These are phyloP conservation scores for Myotis pilosus DNA, from an alignment of 2,797 vertebrate genomes.

Conservation along the genomic window DNA sequence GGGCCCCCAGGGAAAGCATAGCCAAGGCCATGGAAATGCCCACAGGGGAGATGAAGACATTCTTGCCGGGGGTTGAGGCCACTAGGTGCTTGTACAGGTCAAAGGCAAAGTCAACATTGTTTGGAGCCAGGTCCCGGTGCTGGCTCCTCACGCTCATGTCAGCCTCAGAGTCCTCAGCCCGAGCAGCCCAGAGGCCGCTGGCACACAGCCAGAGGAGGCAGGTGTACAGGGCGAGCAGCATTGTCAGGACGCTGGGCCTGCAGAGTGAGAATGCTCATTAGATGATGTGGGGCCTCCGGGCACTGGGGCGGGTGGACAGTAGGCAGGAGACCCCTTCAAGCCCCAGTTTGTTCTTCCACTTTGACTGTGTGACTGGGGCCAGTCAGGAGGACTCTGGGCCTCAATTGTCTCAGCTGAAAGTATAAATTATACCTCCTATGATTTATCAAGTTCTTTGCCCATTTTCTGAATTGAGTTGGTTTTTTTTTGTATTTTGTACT, in stretches of 20 bases:
- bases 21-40: constrained; percentile 86
- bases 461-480: too few relatives aligned
- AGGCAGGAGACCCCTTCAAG: neutral
- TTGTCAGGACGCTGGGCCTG: constrained; percentile 44
- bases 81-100: constrained; percentile 83
- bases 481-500: too few relatives aligned
- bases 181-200: neutral
- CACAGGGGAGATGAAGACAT: constrained; percentile 88
- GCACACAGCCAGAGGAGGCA: constrained; percentile 61
- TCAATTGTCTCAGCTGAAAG: neutral
- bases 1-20: constrained; percentile 85
- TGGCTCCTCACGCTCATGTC: rapidly evolving
- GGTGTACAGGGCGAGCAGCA: neutral
- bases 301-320: neutral
- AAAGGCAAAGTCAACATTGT: constrained; percentile 86
- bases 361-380: neutral
- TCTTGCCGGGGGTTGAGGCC: constrained; percentile 76
- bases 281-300: neutral
- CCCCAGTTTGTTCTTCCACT: neutral
- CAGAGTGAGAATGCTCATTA: constrained; percentile 19
- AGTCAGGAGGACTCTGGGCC: neutral
- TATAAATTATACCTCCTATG: neutral
- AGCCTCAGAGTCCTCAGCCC: neutral
- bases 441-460: neutral
- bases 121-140: constrained; percentile 61